phyloP scores from a whole-genome alignment of 2,113 vertebrate species.

The Phaethornis superciliosus region DNA sequence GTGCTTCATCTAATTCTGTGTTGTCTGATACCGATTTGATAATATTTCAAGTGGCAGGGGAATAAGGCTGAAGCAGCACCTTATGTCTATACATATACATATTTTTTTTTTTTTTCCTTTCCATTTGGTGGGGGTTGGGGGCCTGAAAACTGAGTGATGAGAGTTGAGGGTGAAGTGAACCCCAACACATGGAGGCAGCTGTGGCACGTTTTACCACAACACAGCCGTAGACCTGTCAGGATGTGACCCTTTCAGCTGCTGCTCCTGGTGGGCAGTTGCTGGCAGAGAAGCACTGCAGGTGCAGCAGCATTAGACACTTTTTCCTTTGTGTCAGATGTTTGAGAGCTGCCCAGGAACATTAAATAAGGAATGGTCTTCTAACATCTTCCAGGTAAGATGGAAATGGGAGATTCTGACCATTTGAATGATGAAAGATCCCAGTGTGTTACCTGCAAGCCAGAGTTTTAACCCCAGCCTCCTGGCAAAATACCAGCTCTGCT shows the following conservation, averaged over 20 bases:
- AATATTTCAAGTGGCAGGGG: not conserved
- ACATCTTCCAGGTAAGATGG: constrained; percentile 53
- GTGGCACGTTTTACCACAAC: rapidly evolving
- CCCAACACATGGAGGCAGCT: not conserved
- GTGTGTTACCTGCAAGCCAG: constrained; percentile 52
- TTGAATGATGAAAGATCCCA: constrained; percentile 50
- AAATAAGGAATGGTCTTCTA: not conserved
- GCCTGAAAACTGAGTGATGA: not conserved
- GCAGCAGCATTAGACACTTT: constrained; percentile 16
- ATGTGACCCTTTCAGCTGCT: not conserved
- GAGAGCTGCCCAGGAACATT: not conserved
- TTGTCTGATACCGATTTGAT: not conserved
- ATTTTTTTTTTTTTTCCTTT: not conserved
- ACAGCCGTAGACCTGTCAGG: not conserved
- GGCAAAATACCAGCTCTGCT: constrained; percentile 44
- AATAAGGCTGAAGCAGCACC: not conserved
- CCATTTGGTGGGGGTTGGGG: not conserved
- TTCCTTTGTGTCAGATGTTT: not conserved
- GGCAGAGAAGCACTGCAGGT: constrained; percentile 20
- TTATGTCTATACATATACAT: too few species aligned
- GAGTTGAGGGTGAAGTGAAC: not conserved
- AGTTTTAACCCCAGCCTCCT: constrained; percentile 15
- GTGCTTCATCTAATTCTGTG: not conserved
- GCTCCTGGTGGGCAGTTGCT: not conserved
- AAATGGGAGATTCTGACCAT: constrained; percentile 12